Conservation (phyloP, 2,888 invertebrate species). For the Patella depressa region DNA sequence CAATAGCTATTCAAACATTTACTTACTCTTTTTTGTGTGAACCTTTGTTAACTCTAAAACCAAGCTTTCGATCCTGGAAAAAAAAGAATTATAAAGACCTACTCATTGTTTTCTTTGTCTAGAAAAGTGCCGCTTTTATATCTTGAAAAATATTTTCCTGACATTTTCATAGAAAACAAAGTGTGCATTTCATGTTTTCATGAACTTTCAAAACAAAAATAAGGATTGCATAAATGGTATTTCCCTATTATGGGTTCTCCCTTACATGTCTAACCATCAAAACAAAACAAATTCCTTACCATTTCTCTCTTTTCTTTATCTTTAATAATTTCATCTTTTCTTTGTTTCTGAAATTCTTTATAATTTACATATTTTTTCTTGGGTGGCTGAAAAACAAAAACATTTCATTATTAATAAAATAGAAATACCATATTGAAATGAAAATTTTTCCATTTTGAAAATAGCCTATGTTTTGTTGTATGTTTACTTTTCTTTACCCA, state of each 20-base stretch:
- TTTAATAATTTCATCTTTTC: constrained; percentile 38
- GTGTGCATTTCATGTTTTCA: too few species aligned
- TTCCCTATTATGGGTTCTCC: too few species aligned
- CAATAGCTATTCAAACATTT: not conserved
- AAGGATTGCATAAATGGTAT: too few species aligned
- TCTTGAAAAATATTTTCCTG: too few species aligned
- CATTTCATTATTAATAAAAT: not conserved
- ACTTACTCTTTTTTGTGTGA: constrained; percentile 34
- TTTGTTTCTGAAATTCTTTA: constrained; percentile 46
- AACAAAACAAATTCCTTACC: constrained; percentile 14
- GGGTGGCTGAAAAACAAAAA: constrained; percentile 40
- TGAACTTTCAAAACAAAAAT: too few species aligned
- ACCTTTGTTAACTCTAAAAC: constrained; percentile 36
- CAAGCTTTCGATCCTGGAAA: constrained; percentile 42
- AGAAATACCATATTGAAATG: not conserved
- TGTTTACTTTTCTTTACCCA: too few species aligned
- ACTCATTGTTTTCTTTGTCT: not conserved
- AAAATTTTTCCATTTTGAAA: too few species aligned
- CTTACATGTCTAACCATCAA: too few species aligned
- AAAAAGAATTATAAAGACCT: not conserved
- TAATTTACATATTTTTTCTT: constrained; percentile 46
- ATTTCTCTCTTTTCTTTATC: constrained; percentile 39
- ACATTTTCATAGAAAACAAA: too few species aligned
- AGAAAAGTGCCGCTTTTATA: too few species aligned
- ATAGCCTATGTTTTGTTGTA: too few species aligned